phyloP scores from a whole-genome alignment of 37 sponge, comb jelly and placozoan genomes.

The Ianthella basta region DNA sequence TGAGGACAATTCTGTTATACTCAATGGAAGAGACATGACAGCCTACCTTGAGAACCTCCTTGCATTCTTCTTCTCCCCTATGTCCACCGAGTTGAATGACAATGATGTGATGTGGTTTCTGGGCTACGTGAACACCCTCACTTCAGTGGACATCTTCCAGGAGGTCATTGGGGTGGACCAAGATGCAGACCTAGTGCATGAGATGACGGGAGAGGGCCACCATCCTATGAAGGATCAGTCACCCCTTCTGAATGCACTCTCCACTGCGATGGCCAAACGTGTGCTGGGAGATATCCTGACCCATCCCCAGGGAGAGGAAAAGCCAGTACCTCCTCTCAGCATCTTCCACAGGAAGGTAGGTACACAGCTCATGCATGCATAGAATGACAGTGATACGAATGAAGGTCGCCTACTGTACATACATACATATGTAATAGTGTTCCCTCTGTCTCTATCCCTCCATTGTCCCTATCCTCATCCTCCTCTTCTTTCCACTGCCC shows the following conservation, averaged over 20 bases:
- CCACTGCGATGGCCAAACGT: not conserved
- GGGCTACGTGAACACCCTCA: conserved; percentile 40
- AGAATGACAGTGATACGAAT: too few species aligned
- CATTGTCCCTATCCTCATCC: too few species aligned
- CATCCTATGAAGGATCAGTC: not conserved
- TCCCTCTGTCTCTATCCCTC: too few species aligned
- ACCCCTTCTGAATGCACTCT: not conserved
- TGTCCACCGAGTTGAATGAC: conserved; percentile 16
- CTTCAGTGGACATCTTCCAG: not conserved
- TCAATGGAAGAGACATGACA: not conserved
- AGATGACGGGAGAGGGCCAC: not conserved
- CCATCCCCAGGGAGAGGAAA: not conserved
- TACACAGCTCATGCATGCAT: too few species aligned
- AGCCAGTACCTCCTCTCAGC: conserved; percentile 12
- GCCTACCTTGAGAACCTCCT: conserved; percentile 17
- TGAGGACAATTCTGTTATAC: not conserved
- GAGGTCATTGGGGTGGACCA: not conserved
- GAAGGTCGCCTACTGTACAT: too few species aligned
- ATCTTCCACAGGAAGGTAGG: conserved; percentile 11
- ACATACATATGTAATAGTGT: too few species aligned
- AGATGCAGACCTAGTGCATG: not conserved
- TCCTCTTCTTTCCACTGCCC: too few species aligned
- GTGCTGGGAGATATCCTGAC: conserved; percentile 1
- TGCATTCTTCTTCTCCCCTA: conserved; percentile 47
- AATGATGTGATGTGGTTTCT: conserved; percentile 62